Conservation (phyloP, 2,113 vertebrate genomes). For the Ploceus nigricollis region DNA sequence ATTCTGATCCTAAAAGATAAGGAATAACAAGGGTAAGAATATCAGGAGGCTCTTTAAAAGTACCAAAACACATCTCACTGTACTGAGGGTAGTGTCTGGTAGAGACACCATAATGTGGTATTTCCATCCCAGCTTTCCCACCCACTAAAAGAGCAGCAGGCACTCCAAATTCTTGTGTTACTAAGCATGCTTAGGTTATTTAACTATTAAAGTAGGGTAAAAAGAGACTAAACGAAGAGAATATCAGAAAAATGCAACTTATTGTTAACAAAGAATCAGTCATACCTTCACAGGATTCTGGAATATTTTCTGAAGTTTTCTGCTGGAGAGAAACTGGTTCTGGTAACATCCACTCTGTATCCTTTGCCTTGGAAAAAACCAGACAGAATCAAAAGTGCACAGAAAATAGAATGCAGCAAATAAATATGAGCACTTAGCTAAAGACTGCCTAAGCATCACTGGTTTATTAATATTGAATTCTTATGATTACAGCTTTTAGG, state of each 20-base stretch:
- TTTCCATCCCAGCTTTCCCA: not conserved
- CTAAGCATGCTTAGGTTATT: not conserved
- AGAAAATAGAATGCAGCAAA: not conserved
- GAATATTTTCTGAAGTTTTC: not conserved
- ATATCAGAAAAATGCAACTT: not conserved
- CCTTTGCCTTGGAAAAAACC: conserved; percentile 19
- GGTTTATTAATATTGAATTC: not conserved
- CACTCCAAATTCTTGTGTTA: not conserved
- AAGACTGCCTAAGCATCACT: not conserved
- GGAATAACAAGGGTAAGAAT: not conserved
- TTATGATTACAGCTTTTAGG: not conserved
- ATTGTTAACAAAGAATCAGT: not conserved
- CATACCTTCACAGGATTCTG: conserved; percentile 59
- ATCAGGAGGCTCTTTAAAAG: not conserved
- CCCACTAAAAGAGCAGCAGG: not conserved
- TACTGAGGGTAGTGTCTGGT: not conserved
- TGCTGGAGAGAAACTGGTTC: not conserved
- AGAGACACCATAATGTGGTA: not conserved
- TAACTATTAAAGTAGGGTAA: not conserved
- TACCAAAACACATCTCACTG: not conserved
- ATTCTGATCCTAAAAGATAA: conserved; percentile 65
- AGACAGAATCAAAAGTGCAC: not conserved
- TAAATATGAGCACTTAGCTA: not conserved
- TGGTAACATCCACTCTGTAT: not conserved
- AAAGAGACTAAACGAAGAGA: not conserved